Percentiles rank a stretch among this genome's conserved stretches.
Evolutionary conservation across 2,797 vertebrate genomes (phyloP).

Genomic region (Eulemur mongoz): DNA sequence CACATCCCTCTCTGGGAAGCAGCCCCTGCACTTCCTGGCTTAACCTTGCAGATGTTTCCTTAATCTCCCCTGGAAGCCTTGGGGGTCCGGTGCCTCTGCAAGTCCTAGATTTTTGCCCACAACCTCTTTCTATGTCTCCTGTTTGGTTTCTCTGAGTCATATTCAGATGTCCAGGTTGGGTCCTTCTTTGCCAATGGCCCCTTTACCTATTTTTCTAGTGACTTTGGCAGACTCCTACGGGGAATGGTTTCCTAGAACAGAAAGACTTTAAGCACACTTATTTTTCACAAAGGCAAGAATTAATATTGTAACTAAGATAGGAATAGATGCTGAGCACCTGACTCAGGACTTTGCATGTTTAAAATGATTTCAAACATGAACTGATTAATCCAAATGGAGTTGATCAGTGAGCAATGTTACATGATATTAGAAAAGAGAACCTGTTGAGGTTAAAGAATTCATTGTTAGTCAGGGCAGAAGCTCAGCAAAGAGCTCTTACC

Average conservation of each 20-base stretch:
- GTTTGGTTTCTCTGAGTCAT: background rate
- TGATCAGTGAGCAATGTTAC: background rate
- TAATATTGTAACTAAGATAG: background rate
- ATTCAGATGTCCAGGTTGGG: background rate
- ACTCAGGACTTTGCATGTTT: background rate
- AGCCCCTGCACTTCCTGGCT: constrained; percentile 2
- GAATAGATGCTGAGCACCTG: background rate
- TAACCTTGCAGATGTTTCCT: constrained; percentile 55
- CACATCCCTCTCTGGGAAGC: background rate
- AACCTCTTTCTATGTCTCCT: background rate
- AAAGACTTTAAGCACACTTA: background rate
- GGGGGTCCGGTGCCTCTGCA: background rate
- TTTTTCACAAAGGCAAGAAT: background rate
- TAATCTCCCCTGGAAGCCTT: constrained; percentile 47
- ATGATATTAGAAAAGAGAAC: background rate
- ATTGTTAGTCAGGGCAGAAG: background rate
- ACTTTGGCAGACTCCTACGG: background rate
- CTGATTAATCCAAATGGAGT: background rate
- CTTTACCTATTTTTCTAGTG: background rate
- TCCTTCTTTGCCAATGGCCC: background rate
- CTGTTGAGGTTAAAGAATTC: background rate
- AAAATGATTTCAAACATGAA: background rate
- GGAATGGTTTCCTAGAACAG: background rate
- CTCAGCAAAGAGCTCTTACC: background rate
- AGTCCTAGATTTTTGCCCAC: background rate